Base-by-base conservation (phyloP, 2,113 vertebrate species). In the Cyprichromis sp. region DNA sequence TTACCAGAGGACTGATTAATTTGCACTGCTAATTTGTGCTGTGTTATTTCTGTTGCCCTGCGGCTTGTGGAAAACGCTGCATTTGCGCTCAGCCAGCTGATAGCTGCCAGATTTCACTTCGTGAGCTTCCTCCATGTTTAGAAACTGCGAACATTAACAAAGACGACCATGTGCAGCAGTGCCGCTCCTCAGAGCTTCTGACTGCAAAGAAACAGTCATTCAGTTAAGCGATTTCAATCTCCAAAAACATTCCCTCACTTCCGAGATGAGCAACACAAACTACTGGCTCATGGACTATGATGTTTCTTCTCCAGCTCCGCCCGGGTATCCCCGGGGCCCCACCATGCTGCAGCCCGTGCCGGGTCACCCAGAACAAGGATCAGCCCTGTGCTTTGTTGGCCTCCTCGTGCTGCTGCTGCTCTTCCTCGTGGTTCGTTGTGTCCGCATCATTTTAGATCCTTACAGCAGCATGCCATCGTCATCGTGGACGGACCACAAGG, bases 381-480 rank as follows among this genome's bases (percentile, higher is more conserved):
- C 97, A 0, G 97, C 98, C 29, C 96, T 99, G 42, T 98, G 97
- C 90, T 97, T 99, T 4, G 97, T 99, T 40, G 97, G 98, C 26
- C 97, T 99, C 85, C 96, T 99, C 2, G 94, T 99, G 63, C 94
- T 98, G 68, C 97, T 99, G 91, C 79, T 99, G 91, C 97, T 97
- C 83, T 97, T 98, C 91, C 96, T 99, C 29, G 93, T 99, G 90
- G 96, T 98, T 17, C 97, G 98, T 86, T 99, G 98, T 87, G 96
- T 98, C 84, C 97, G 98, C 19, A 98, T 98, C 93, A 95, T 99
- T 85, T 96, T 99, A 84, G 98, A 99, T 95, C 98, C 98, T 40
- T 99, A 98, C 97, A 98, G 98, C 96, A 98, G 98, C 96, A 98
- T 98, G 97, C 98, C 98, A 1, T 96, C 98, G 42, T 97, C 98